Conservation (phyloP, 2,113 vertebrate species). For the Corynorhinus townsendii region DNA sequence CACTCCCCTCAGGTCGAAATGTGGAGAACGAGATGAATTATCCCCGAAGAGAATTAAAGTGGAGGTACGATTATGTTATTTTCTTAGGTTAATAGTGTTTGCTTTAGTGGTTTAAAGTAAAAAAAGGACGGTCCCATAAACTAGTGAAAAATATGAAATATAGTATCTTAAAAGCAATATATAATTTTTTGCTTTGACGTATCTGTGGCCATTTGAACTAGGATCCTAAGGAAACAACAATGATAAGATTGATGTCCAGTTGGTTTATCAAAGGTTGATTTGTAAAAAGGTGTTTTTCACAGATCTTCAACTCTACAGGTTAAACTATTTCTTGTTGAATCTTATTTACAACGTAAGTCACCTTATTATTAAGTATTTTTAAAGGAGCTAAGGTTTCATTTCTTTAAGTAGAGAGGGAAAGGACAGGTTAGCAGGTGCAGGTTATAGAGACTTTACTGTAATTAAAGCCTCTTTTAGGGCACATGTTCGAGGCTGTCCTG, state of each 20-base stretch:
- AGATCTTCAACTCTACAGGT: neutral
- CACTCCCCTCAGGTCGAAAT: slow-evolving; percentile 85
- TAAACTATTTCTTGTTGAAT: slow-evolving; percentile 5
- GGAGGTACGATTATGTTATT: slow-evolving; percentile 83
- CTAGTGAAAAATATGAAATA: neutral
- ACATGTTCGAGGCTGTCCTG: neutral
- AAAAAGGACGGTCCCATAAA: neutral
- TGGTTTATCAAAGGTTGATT: neutral
- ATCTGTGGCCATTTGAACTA: neutral
- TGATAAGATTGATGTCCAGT: slow-evolving; percentile 41
- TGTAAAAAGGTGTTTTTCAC: neutral
- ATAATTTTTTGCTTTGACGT: slow-evolving; percentile 19
- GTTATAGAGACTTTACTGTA: neutral
- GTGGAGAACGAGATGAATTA: slow-evolving; percentile 92
- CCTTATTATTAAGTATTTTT: neutral
- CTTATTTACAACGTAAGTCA: neutral
- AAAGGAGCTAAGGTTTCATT: neutral
- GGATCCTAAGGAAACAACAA: neutral
- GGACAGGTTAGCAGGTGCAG: neutral
- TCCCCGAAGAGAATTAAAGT: slow-evolving; percentile 97
- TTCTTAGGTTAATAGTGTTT: slow-evolving; percentile 34
- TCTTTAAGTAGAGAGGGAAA: neutral
- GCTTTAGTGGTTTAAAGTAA: neutral
- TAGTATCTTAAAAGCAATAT: slow-evolving; percentile 2
- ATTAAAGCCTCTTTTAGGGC: neutral